Evolutionary conservation across 2,797 vertebrate genomes (phyloP).

Genomic region (Botia kubotai): DNA sequence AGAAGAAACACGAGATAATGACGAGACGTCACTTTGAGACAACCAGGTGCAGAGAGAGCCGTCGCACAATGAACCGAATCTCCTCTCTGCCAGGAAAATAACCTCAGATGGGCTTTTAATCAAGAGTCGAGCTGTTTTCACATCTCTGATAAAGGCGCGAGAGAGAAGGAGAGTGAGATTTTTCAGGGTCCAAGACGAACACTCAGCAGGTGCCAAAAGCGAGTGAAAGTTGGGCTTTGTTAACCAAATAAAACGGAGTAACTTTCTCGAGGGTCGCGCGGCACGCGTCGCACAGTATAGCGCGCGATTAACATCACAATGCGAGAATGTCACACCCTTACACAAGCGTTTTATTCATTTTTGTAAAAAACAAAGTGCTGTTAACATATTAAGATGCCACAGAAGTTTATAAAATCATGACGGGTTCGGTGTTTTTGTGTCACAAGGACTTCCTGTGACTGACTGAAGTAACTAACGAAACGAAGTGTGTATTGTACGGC

Average conservation of each 20-base stretch:
- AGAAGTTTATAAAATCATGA: background rate
- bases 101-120: slow-evolving; percentile 63
- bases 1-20: background rate
- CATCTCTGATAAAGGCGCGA: slow-evolving; percentile 64
- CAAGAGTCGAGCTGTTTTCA: slow-evolving; percentile 66
- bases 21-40: background rate
- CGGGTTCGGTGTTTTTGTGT: background rate
- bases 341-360: background rate
- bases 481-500: too few relatives aligned
- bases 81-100: slow-evolving; percentile 61
- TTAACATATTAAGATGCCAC: background rate
- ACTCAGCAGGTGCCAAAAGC: background rate
- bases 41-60: slow-evolving; percentile 58
- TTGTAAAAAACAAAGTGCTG: background rate
- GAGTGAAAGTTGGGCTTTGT: background rate
- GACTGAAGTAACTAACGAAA: too few relatives aligned
- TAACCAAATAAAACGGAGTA: background rate
- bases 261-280: background rate
- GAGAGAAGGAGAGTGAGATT: slow-evolving; percentile 47
- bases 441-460: too few relatives aligned
- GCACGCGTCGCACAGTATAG: background rate
- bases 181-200: background rate
- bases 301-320: slow-evolving; percentile 3
- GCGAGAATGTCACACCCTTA: background rate
- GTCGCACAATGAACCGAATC: slow-evolving; percentile 58